Evolutionary conservation across 92 coral and sea anemone genomes (phyloP), one percentile per base, ranked within the genome.

Genomic region (Heliopora coerulea): DNA sequence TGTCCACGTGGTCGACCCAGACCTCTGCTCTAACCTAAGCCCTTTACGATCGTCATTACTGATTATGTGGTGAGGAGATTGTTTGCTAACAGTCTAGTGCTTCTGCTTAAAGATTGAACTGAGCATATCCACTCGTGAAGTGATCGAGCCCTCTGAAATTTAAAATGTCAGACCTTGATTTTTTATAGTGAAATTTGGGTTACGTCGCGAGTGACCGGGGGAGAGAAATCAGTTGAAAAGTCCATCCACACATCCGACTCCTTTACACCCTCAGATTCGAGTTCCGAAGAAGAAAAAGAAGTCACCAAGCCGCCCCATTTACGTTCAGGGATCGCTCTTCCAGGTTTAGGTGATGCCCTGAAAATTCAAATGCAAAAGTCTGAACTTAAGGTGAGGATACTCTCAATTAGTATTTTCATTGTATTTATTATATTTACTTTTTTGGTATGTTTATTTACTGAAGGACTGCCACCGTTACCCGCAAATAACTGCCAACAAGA

Each of bases 291-390:
- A 35, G 77, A 70, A 54, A 34, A 52, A 34, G 77, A 70, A 54
- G 63, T 54, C 69, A 26, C 39, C 81, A 60, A 95, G 88, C 79
- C 87, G 86, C n/a, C n/a, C n/a, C 73, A 86, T 88, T 67, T 85
- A 86, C 25, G 88, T 85, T 30, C 96, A 11, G 99, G 96, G 17
- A 82, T 95, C 25, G 89, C 86, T 49, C 80, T 95, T n/a, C 99
- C 99, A 13, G 98, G 97, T 2, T 79, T 95, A 24, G 95, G 88
- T 6, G 97, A 95, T 34, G 92, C 83, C n/a, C 62, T 87, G 54
- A 86, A 73, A 15, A 86, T 82, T 13, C 83, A 86, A 49, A 72
- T 79, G 50, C 77, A 82, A 83, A 85, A 30, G 46, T 79, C 40
- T 29, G 78, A 17, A 59, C 85, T 23, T 80, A 80, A 40, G 80